These are phyloP conservation scores for Equus quagga DNA, from an alignment of 2,113 vertebrate species.

Conservation along the genomic window DNA sequence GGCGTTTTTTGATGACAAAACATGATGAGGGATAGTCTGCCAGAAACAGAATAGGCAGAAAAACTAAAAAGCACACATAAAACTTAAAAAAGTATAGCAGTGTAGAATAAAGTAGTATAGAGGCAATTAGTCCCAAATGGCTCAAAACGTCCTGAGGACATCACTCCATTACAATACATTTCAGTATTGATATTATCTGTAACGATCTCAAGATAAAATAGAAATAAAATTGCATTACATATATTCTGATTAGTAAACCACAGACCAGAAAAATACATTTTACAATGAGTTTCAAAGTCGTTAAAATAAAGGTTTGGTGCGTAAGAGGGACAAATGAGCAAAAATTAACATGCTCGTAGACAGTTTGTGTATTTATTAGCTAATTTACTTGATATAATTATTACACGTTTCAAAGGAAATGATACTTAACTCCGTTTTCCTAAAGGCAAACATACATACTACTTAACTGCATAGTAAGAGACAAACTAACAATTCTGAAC, in stretches of 20 bases:
- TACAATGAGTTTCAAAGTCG: not conserved
- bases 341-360: not conserved
- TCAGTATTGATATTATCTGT: not conserved
- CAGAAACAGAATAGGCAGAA: not conserved
- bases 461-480: not conserved
- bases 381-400: not conserved
- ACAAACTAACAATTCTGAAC: not conserved
- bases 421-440: not conserved
- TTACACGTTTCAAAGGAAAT: constrained; percentile 28
- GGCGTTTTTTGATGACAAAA: not conserved
- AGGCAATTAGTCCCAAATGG: not conserved
- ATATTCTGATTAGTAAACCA: not conserved
- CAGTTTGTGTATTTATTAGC: not conserved
- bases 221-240: not conserved
- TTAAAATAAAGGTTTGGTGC: not conserved
- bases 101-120: not conserved
- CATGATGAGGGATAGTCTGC: not conserved
- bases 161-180: not conserved
- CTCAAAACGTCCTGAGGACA: not conserved
- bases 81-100: not conserved
- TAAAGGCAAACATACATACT: constrained; percentile 38
- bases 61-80: not conserved
- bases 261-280: not conserved
- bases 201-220: not conserved
- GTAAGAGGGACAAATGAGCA: not conserved